Percentiles rank a stretch among this genome's conserved stretches.
These are phyloP conservation scores for Cosmia trapezina DNA, from an alignment of 2,888 invertebrate genomes.

Conservation along the genomic window DNA sequence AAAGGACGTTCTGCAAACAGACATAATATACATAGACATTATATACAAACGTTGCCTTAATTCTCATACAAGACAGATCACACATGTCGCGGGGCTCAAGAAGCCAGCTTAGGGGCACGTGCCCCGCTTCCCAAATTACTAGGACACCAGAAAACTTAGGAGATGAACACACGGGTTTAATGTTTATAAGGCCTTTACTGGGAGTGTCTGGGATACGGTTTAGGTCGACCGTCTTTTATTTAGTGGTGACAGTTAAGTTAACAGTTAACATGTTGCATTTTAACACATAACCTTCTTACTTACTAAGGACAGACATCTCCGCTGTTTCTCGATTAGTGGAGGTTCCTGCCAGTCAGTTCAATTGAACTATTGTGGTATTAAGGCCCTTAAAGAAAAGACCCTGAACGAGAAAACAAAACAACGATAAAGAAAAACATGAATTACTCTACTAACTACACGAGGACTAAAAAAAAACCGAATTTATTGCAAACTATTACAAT, in stretches of 20 bases:
- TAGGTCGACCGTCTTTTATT: not conserved
- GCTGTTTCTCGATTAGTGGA: too few relatives aligned
- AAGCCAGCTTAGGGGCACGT: conserved; percentile 54
- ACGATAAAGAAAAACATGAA: too few relatives aligned
- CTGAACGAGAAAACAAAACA: too few relatives aligned
- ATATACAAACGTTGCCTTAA: conserved; percentile 47
- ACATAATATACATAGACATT: conserved; percentile 22
- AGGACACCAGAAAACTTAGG: conserved; percentile 40
- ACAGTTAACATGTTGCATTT: not conserved
- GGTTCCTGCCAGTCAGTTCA: too few relatives aligned
- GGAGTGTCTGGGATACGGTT: too few relatives aligned
- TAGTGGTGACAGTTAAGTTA: not conserved
- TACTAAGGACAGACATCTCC: too few relatives aligned
- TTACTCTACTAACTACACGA: too few relatives aligned
- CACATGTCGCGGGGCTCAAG: conserved; percentile 56
- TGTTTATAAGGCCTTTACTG: not conserved
- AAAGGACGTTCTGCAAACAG: conserved; percentile 20
- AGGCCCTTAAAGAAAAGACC: too few relatives aligned
- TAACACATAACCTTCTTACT: not conserved
- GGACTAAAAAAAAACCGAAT: too few relatives aligned
- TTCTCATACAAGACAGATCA: conserved; percentile 50
- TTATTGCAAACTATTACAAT: too few relatives aligned
- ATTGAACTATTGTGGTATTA: too few relatives aligned
- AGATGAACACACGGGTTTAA: conserved; percentile 28
- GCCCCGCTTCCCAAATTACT: conserved; percentile 48